Conservation (phyloP, 2,888 invertebrate species). For the Patella pellucida region DNA sequence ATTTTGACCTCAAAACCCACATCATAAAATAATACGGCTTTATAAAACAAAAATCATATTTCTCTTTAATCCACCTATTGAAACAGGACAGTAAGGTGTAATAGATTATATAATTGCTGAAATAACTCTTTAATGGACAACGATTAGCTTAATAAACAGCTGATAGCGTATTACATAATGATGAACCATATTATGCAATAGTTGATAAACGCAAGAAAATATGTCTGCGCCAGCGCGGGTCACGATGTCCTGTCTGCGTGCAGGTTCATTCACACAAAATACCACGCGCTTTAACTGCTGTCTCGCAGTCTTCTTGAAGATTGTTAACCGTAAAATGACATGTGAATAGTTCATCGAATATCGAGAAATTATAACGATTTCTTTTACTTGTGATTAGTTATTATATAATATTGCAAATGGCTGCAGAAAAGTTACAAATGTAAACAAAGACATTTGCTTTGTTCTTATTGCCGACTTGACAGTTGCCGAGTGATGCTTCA, state of each 20-base stretch:
- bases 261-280: constrained; percentile 1
- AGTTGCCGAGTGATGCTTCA: constrained; percentile 14
- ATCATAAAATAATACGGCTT: constrained; percentile 1
- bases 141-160: too few relatives aligned
- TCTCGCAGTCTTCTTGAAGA: not conserved
- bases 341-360: too few relatives aligned
- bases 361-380: too few relatives aligned
- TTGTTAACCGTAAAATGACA: too few relatives aligned
- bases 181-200: constrained; percentile 5
- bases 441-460: constrained; percentile 28
- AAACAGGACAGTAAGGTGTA: too few relatives aligned
- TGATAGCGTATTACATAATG: not conserved
- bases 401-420: constrained; percentile 25
- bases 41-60: not conserved
- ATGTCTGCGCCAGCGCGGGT: constrained; percentile 9
- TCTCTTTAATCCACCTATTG: too few relatives aligned
- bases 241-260: constrained; percentile 9
- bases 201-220: constrained; percentile 9
- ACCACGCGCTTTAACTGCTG: not conserved
- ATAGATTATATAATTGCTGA: too few relatives aligned
- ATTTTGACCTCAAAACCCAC: constrained; percentile 11
- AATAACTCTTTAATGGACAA: too few relatives aligned
- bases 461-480: constrained; percentile 22
- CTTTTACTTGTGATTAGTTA: not conserved
- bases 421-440: constrained; percentile 23